Conservation (phyloP, 2,113 vertebrate genomes). For the Tragelaphus scriptus region DNA sequence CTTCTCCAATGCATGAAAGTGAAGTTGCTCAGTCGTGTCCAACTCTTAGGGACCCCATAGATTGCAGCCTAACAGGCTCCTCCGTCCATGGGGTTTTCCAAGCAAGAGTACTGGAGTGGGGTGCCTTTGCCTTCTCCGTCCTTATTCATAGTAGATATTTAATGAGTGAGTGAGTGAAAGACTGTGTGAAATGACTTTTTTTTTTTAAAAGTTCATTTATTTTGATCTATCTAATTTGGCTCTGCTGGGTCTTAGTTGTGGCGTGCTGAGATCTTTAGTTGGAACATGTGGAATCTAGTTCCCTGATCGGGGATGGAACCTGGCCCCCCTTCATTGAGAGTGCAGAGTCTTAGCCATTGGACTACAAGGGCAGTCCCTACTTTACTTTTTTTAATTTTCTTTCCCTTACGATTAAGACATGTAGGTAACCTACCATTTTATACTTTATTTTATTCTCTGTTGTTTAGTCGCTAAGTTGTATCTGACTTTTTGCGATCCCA, state of each 20-base stretch:
- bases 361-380: not conserved
- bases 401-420: not conserved
- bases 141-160: not conserved
- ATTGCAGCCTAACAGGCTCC: no score
- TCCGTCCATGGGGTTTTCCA: no score
- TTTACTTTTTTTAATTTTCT: not conserved
- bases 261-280: not conserved
- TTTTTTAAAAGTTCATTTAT: not conserved
- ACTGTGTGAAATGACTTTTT: not conserved
- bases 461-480: not conserved
- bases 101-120: no score
- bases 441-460: not conserved
- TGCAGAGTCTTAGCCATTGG: not conserved
- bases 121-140: no score
- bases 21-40: no score
- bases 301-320: not conserved
- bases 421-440: not conserved
- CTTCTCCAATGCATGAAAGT: no score
- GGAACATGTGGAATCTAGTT: not conserved
- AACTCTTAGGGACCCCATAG: no score
- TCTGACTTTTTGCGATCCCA: not conserved
- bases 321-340: not conserved
- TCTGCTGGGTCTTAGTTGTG: not conserved
- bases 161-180: not conserved
- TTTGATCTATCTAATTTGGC: not conserved